Evolutionary conservation across 1,140 invertebrate species (phyloP).

Genomic region (Pectinophora gossypiella): DNA sequence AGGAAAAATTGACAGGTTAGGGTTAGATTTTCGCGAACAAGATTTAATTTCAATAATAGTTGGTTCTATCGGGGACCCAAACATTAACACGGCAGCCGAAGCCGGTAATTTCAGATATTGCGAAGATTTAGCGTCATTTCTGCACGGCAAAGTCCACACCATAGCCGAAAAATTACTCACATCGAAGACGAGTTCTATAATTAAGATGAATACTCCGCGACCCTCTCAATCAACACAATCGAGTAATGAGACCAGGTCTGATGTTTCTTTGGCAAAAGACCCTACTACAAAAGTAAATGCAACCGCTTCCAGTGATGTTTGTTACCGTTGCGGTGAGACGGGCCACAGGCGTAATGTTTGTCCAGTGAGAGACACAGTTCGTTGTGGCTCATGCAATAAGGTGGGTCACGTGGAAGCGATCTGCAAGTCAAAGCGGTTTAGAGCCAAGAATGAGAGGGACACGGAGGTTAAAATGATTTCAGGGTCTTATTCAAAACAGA

Average conservation of each 20-base stretch:
- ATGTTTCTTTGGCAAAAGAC: neutral
- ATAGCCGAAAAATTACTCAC: neutral
- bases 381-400: conserved; percentile 8
- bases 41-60: conserved; percentile 8
- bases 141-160: conserved; percentile 5
- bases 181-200: neutral
- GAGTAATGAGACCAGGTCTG: neutral
- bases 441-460: conserved; percentile 8
- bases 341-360: conserved; percentile 10
- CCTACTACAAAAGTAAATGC: neutral
- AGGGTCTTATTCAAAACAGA: conserved; percentile 3
- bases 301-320: neutral
- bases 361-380: conserved; percentile 1
- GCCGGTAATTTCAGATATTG: conserved; percentile 12
- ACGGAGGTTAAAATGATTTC: conserved; percentile 15
- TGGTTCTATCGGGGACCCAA: neutral
- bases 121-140: conserved; percentile 12
- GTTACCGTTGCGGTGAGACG: conserved; percentile 11
- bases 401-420: conserved; percentile 12
- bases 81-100: conserved; percentile 9
- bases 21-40: neutral
- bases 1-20: conserved; percentile 1
- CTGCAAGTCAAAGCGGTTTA: conserved; percentile 7
- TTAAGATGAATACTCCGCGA: neutral
- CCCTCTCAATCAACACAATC: neutral